A percentile compares a stretch with the other conserved stretches of the same genome.
Evolutionary conservation across 2,113 vertebrate genomes (phyloP).

Genomic region (Poeciliopsis turrubarensis): DNA sequence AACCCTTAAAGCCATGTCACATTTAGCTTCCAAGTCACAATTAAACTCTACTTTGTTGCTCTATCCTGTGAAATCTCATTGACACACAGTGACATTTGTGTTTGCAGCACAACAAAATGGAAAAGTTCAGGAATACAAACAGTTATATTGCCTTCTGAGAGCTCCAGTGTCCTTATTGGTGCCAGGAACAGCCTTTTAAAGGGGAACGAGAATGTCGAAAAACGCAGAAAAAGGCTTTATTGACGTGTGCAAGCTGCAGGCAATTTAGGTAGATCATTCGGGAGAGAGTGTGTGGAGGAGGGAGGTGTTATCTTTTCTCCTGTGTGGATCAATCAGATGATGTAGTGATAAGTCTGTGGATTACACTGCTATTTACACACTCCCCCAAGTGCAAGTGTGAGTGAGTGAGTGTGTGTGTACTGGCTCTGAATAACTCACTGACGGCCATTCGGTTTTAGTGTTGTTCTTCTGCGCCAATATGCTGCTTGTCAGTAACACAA

Average conservation of each 20-base stretch:
- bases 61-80: not conserved
- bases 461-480: not conserved
- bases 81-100: not conserved
- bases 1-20: not conserved
- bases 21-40: not conserved
- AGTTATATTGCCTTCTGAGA: slow-evolving; percentile 45
- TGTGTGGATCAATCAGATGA: slow-evolving; percentile 76
- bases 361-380: slow-evolving; percentile 70
- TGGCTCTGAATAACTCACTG: slow-evolving; percentile 24
- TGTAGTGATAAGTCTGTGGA: slow-evolving; percentile 75
- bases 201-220: slow-evolving; percentile 48
- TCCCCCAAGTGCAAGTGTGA: slow-evolving; percentile 24
- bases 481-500: slow-evolving; percentile 1
- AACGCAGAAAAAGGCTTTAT: slow-evolving; percentile 59
- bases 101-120: not conserved
- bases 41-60: not conserved
- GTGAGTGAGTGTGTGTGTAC: slow-evolving; percentile 13
- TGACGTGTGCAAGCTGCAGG: slow-evolving; percentile 64
- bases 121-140: slow-evolving; percentile 11
- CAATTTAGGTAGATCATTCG: slow-evolving; percentile 60
- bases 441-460: slow-evolving; percentile 17
- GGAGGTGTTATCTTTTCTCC: slow-evolving; percentile 63
- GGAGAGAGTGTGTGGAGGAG: slow-evolving; percentile 20
- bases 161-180: slow-evolving; percentile 39
- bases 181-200: slow-evolving; percentile 31